Evolutionary conservation across 2,888 invertebrate species (phyloP), one percentile per base, ranked within the genome.

Genomic region (Synergus japonicus): DNA sequence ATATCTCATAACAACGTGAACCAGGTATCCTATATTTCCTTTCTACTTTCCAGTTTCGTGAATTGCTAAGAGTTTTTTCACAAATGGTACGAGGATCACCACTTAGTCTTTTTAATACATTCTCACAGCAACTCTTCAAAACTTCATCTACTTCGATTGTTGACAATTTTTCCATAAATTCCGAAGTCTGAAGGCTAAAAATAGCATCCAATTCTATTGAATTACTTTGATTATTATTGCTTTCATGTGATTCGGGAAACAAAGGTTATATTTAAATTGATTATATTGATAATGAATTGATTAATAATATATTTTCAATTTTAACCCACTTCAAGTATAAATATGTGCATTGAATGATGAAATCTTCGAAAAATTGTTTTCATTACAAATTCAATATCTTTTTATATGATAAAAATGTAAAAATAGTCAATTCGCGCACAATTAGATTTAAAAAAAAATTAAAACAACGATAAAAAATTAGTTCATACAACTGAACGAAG

Each of bases 1-100:
- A 79, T 63, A 66, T 79, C 49, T 76, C 65, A 22, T 65, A 79
- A 60, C 76, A 76, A 66, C 46, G 41, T 22, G 65, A 65, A 18
- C 65, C 76, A n/a, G 76, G 76, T 15, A 76, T 58, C 43, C 79
- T 49, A 22, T 37, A 46, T 65, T 49, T 46, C n/a, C 79, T 29
- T 12, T 41, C 10, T 65, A 76, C 49, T 22, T 76, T 60, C 79
- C 79, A 79, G 10, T 37, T 8, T 43, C 43, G 43, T 66, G 12
- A n/a, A 66, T 66, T 43, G 8, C 18, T 66, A n/a, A 9, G n/a
- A 66, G 43, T 66, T 18, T 3, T 43, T 66, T 43, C 43, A 43
- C 65, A 66, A 66, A 66, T 66, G n/a, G 41, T 43, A n/a, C 7
- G n/a, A 43, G 43, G 43, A 66, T 37, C 29, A 37, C 5, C 10